Percentiles rank a stretch among this genome's conserved stretches.
Conservation (phyloP, 2,888 invertebrate genomes). For the Herminia tarsipennalis region DNA sequence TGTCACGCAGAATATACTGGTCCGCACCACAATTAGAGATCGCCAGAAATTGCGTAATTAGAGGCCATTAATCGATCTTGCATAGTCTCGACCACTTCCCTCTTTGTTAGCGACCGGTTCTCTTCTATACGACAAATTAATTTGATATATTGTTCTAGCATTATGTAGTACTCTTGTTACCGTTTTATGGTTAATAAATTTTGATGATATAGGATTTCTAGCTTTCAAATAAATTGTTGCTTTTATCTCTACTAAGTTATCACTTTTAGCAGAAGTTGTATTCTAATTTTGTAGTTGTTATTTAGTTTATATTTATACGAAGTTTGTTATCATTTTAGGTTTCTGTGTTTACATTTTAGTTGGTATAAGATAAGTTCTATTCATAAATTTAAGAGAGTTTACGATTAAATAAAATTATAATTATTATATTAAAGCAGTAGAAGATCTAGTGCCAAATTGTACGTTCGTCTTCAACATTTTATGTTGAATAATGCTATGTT, state of each 20-base stretch:
- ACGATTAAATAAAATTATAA: no score
- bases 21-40: constrained; percentile 82
- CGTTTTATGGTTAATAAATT: constrained; percentile 8
- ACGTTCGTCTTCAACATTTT: no score
- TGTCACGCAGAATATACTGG: constrained; percentile 84
- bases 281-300: background rate
- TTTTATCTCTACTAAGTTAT: background rate
- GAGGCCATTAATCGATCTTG: constrained; percentile 81
- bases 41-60: constrained; percentile 85
- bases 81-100: constrained; percentile 62
- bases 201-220: constrained; percentile 8
- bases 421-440: no score
- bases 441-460: no score
- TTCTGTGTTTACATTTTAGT: background rate
- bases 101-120: constrained; percentile 54
- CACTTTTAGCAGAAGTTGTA: background rate
- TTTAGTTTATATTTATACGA: background rate
- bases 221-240: constrained; percentile 1
- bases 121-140: constrained; percentile 38
- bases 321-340: background rate
- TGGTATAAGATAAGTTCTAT: no score
- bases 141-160: constrained; percentile 43
- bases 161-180: constrained; percentile 31
- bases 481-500: no score
- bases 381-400: no score